Conservation (phyloP, 2,113 vertebrate genomes). For the Rissa tridactyla region DNA sequence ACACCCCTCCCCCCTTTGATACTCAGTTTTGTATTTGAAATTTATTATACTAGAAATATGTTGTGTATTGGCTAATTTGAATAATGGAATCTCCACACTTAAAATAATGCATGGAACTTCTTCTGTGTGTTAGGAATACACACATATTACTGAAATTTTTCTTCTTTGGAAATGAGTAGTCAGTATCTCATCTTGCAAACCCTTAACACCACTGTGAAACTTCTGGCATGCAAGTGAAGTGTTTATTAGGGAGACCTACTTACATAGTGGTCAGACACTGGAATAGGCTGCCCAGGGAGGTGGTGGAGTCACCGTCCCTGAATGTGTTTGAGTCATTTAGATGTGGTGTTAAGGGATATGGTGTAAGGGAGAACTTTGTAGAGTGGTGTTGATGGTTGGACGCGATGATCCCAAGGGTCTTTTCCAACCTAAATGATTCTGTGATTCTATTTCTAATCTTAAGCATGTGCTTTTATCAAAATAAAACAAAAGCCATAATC, state of each 20-base stretch:
- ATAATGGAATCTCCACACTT: not conserved
- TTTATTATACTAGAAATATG: not conserved
- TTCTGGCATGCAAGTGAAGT: not conserved
- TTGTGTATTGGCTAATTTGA: not conserved
- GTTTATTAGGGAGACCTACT: not conserved
- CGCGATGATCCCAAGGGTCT: too few relatives aligned
- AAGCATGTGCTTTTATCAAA: not conserved
- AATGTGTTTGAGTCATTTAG: too few relatives aligned
- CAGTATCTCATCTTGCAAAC: not conserved
- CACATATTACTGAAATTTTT: not conserved
- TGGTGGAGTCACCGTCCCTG: too few relatives aligned
- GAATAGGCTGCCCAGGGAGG: too few relatives aligned
- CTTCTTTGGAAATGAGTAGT: not conserved
- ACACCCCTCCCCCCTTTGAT: accelerated
- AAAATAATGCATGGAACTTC: not conserved
- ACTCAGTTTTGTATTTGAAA: not conserved
- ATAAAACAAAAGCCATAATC: not conserved
- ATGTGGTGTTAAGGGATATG: too few relatives aligned
- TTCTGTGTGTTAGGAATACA: not conserved
- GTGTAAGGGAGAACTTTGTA: too few relatives aligned
- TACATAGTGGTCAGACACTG: not conserved
- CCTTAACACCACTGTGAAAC: not conserved
- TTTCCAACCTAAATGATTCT: too few relatives aligned
- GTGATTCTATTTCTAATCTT: not conserved
- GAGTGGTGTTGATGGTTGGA: too few relatives aligned